A percentile compares a stretch with the other conserved stretches of the same genome.
These are phyloP conservation scores for Macheiramphus alcinus DNA, from an alignment of 2,113 vertebrate genomes.

Conservation along the genomic window DNA sequence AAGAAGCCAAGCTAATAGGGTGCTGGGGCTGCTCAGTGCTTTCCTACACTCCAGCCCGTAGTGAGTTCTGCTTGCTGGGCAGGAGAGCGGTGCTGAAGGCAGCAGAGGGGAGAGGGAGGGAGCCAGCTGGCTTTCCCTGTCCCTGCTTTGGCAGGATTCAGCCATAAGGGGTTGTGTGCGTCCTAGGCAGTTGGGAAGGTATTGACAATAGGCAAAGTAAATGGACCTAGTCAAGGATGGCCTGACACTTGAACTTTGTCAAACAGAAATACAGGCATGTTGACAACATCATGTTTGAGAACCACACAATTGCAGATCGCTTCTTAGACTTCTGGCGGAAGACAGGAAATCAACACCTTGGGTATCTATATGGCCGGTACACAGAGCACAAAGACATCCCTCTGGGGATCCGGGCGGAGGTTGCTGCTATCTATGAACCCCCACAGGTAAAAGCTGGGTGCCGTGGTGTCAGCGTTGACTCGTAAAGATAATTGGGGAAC, in stretches of 20 bases:
- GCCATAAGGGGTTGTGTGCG: not conserved
- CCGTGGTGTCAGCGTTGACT: fast-evolving
- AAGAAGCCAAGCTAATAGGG: not conserved
- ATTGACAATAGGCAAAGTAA: not conserved
- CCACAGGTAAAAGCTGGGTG: constrained; percentile 81
- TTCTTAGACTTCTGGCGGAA: constrained; percentile 99
- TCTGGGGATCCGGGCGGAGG: constrained; percentile 92
- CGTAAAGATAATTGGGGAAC: fast-evolving
- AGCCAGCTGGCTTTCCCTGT: not conserved
- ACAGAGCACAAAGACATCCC: constrained; percentile 98
- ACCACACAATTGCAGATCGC: constrained; percentile 96
- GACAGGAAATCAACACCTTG: constrained; percentile 93
- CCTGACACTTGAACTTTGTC: constrained; percentile 29
- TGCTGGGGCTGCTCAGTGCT: not conserved
- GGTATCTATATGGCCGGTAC: constrained; percentile 92
- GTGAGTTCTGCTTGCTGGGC: not conserved
- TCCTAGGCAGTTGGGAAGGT: not conserved
- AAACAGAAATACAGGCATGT: constrained; percentile 97
- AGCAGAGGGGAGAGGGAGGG: not conserved
- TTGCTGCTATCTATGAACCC: constrained; percentile 96
- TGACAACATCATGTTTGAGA: constrained; percentile 99
- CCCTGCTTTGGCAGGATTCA: not conserved
- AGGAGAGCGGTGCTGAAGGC: not conserved
- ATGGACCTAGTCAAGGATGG: not conserved
- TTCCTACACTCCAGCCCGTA: fast-evolving